Evolutionary conservation across 2,888 invertebrate species (phyloP).

Genomic region (Apamea monoglypha): DNA sequence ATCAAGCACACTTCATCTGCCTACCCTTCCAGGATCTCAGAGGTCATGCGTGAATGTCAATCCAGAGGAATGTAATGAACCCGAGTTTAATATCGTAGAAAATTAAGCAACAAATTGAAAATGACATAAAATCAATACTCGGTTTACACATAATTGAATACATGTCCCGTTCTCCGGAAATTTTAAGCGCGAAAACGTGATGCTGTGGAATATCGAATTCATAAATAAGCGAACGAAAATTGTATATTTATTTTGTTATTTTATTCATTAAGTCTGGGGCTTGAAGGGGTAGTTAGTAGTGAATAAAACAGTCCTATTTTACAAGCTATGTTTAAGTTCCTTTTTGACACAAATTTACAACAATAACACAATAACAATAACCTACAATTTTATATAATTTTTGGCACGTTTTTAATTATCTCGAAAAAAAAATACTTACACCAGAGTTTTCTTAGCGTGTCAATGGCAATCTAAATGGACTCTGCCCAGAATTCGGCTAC

Average conservation of each 20-base stretch:
- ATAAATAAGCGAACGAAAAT: slow-evolving; percentile 7
- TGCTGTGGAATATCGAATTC: slow-evolving; percentile 21
- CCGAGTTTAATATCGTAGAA: slow-evolving; percentile 35
- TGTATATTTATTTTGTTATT: slow-evolving; percentile 15
- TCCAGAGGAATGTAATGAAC: slow-evolving; percentile 30
- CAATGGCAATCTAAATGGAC: too few relatives aligned
- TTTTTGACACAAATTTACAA: too few relatives aligned
- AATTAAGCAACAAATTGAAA: slow-evolving; percentile 56
- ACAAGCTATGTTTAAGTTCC: neutral
- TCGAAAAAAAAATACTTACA: too few relatives aligned
- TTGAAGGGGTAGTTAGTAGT: neutral
- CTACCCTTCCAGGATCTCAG: neutral
- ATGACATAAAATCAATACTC: slow-evolving; percentile 55
- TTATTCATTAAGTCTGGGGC: neutral
- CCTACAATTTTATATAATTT: too few relatives aligned
- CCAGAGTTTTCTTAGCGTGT: too few relatives aligned
- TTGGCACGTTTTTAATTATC: too few relatives aligned
- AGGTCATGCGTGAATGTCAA: slow-evolving; percentile 4
- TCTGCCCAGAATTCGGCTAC: too few relatives aligned
- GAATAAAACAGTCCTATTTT: neutral
- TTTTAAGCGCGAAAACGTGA: slow-evolving; percentile 51
- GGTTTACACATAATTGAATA: slow-evolving; percentile 50
- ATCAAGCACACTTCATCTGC: neutral
- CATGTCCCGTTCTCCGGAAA: slow-evolving; percentile 33
- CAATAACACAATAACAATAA: too few relatives aligned